These are phyloP conservation scores for Papilio gigon DNA, from an alignment of 2,888 invertebrate species.

Conservation along the genomic window DNA sequence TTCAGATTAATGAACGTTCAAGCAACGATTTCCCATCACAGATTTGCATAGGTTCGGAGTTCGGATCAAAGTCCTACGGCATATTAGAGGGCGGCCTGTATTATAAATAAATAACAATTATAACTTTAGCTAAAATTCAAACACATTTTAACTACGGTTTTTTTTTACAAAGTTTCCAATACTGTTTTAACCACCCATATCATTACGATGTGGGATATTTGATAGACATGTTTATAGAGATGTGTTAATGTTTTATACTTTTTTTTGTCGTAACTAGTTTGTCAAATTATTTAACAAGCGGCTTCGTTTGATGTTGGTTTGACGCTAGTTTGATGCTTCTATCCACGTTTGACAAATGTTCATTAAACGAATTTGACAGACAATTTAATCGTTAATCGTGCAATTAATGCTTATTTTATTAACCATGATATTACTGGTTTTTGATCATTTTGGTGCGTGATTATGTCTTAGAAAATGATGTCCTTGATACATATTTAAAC, in stretches of 20 bases:
- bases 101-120: neutral
- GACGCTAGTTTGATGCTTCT: too few relatives aligned
- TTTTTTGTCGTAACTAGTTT: too few relatives aligned
- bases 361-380: too few relatives aligned
- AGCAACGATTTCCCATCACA: slow-evolving; percentile 1
- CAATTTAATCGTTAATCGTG: too few relatives aligned
- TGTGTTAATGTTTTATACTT: too few relatives aligned
- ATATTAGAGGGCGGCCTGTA: neutral
- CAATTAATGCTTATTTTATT: too few relatives aligned
- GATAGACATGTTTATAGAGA: too few relatives aligned
- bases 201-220: too few relatives aligned
- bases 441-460: neutral
- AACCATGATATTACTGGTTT: neutral
- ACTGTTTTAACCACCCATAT: neutral
- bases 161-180: neutral
- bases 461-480: neutral
- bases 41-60: slow-evolving; percentile 5
- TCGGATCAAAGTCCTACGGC: neutral
- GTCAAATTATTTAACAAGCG: too few relatives aligned
- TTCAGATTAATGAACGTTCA: neutral
- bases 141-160: neutral
- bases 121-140: neutral
- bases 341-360: too few relatives aligned
- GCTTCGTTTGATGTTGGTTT: too few relatives aligned
- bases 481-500: slow-evolving; percentile 3